Conservation (phyloP, 2,797 vertebrate genomes). For the Galaxias olidus region DNA sequence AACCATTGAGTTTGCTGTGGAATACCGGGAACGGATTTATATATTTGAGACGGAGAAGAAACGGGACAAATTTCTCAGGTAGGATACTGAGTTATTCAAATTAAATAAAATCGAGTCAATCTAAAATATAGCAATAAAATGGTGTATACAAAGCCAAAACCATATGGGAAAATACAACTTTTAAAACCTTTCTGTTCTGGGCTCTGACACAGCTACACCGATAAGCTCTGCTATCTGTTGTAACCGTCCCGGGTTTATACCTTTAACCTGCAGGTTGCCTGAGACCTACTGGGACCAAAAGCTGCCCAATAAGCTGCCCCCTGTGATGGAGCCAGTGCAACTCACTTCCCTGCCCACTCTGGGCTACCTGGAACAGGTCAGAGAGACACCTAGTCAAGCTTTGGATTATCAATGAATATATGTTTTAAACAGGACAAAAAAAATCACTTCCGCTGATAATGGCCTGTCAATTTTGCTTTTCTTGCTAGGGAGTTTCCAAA, state of each 20-base stretch:
- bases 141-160: too few relatives aligned
- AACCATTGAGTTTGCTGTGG: slow-evolving; percentile 78
- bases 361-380: slow-evolving; percentile 95
- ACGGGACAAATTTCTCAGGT: slow-evolving; percentile 89
- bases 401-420: too few relatives aligned
- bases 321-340: slow-evolving; percentile 79
- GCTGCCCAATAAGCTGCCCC: slow-evolving; percentile 88
- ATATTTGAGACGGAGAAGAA: slow-evolving; percentile 86
- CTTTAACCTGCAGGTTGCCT: slow-evolving; percentile 75
- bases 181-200: too few relatives aligned
- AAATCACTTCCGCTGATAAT: neutral
- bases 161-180: too few relatives aligned
- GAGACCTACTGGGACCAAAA: slow-evolving; percentile 85
- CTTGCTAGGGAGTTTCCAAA: slow-evolving; percentile 81
- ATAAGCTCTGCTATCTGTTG: too few relatives aligned
- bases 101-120: too few relatives aligned
- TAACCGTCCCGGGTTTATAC: too few relatives aligned
- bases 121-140: too few relatives aligned
- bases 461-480: slow-evolving; percentile 12
- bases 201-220: too few relatives aligned
- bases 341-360: slow-evolving; percentile 87
- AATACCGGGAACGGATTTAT: slow-evolving; percentile 85
- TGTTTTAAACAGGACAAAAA: too few relatives aligned
- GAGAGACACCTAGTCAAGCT: slow-evolving; percentile 12
- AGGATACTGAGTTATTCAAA: slow-evolving; percentile 16